Base-by-base conservation (phyloP, 2,888 invertebrate genomes). In the Dicyrtoma fusca region DNA sequence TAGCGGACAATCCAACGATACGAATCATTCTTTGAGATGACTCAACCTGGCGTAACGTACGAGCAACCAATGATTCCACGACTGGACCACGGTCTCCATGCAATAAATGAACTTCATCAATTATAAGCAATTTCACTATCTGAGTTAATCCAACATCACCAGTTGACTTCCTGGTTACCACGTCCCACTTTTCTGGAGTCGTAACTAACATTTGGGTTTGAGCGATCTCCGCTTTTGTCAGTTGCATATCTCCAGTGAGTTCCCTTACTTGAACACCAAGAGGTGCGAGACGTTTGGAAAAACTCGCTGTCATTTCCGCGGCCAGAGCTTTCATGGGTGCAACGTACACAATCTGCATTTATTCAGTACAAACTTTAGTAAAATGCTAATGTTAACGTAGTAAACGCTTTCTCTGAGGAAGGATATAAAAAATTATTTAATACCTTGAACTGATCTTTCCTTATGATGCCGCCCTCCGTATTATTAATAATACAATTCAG, bases 251-350 rank as follows among this genome's bases (percentile, higher is more conserved):
- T 17, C 99, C 99, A 0, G 99, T 99, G 77, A 97, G 85, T 84
- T 99, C 99, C 68, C 91, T 87, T 0, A 99, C 98, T 0, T 85
- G 82, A 26, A 99, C 89, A 6, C 96, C 95, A 0, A 92, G 85
- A 0, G 90, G 87, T 49, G 88, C 86, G 0, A 99, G 86, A 65
- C 94, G 88, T 81, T 90, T 90, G 4, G 91, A 89, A 84, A 99
- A 99, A 83, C 93, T 98, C 0, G 89, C 88, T 0, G 97, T 95
- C 97, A 99, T 99, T 87, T 99, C 99, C 0, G 97, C 91, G 0
- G 99, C 99, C 51, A 99, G 84, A 0, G 99, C 99, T 86, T 99
- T 99, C 99, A 99, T 99, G 1, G 99, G 99, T 0, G 98, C 98
- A 79, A 99, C 93, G 84, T 99, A 99, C 64, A 99, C 92, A 81